Percentiles rank a stretch among this genome's conserved stretches.
Conservation (phyloP, 2,113 vertebrate species). For the Scolopax mira region DNA sequence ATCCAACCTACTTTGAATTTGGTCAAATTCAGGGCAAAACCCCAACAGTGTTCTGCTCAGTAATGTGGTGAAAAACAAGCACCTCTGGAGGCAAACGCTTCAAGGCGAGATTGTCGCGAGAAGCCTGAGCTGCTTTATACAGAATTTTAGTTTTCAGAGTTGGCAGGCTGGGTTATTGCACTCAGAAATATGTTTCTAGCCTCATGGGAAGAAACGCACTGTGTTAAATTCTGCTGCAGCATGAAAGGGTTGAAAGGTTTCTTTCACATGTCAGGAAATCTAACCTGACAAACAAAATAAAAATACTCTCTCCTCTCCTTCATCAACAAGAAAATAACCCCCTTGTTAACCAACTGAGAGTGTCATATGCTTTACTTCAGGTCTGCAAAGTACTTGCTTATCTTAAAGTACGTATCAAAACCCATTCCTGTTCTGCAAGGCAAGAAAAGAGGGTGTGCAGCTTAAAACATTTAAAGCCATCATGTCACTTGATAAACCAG, state of each 20-base stretch:
- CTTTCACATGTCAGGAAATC: slow-evolving; percentile 44
- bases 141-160: neutral
- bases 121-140: neutral
- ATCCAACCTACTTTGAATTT: neutral
- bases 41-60: neutral
- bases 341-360: neutral
- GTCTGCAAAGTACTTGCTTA: neutral
- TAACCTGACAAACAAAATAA: slow-evolving; percentile 19
- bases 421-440: neutral
- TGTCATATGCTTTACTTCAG: neutral
- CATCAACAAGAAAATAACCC: slow-evolving; percentile 23
- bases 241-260: slow-evolving; percentile 17
- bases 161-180: slow-evolving; percentile 2
- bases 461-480: neutral
- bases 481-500: neutral
- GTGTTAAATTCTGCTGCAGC: slow-evolving; percentile 26
- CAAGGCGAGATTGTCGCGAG: neutral
- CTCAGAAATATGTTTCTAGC: slow-evolving; percentile 30
- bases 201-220: slow-evolving; percentile 2
- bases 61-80: neutral
- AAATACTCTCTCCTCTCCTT: neutral
- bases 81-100: neutral
- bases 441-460: neutral
- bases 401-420: neutral
- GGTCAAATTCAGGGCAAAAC: neutral